These are phyloP conservation scores for Rattus norvegicus DNA, from an alignment of 2,113 vertebrate genomes.

Conservation along the genomic window DNA sequence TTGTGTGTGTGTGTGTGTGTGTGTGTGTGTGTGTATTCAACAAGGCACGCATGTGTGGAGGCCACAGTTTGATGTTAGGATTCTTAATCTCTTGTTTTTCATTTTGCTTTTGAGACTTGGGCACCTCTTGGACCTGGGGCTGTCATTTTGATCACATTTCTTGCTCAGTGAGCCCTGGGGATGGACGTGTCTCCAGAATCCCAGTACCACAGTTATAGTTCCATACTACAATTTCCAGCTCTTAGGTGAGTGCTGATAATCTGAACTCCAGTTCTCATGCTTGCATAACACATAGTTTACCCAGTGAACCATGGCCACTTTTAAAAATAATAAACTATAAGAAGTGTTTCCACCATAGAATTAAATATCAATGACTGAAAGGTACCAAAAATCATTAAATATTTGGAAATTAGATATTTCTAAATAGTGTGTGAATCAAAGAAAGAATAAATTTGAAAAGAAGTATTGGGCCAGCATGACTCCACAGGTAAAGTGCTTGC, in stretches of 20 bases:
- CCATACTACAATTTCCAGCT: neutral
- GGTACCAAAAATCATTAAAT: neutral
- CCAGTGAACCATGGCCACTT: neutral
- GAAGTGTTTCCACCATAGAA: neutral
- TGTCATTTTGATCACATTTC: neutral
- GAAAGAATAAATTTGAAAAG: neutral
- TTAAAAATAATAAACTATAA: neutral
- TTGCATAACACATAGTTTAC: neutral
- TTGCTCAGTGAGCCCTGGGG: neutral
- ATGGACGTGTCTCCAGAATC: neutral
- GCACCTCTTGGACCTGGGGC: neutral
- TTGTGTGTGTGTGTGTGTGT: neutral
- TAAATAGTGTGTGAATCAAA: conserved; percentile 21
- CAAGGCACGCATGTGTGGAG: no score
- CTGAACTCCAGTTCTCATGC: neutral
- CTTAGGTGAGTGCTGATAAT: no score
- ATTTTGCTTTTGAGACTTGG: neutral
- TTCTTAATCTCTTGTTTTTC: neutral
- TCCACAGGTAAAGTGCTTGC: neutral
- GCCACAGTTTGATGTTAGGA: neutral
- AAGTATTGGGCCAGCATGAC: neutral
- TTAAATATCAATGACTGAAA: conserved; percentile 24
- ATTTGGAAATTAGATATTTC: conserved; percentile 30
- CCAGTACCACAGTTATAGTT: neutral
- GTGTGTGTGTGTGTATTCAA: neutral